Base-by-base conservation (phyloP, 2,113 vertebrate genomes). In the Lipophrys pholis region DNA sequence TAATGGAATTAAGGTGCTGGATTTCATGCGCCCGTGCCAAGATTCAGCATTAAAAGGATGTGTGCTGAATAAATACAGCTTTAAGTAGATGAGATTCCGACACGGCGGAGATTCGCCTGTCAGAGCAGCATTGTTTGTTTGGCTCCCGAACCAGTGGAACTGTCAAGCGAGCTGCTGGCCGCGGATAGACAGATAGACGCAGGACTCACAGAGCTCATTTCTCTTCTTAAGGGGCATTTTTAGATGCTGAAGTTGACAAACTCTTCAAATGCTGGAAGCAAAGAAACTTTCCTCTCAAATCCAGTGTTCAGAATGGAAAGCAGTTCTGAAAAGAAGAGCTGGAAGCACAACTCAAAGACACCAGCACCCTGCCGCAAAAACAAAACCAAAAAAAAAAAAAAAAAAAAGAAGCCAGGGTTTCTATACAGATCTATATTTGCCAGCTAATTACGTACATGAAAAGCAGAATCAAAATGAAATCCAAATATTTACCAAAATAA, bases 1-100 rank as follows among this genome's bases (percentile, higher is more conserved):
- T 92, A 92, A 91, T 93, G 90, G 91, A 93, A 93, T 93, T 91
- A 90, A 92, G 92, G 90, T 90, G 90, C 83, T 87, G 83, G 85
- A 83, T 92, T 92, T 92, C 89, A 91, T 81, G 89, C 84, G 7
- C 69, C 49, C 68, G 71, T 92, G 90, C 91, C 90, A 92, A 90
- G 88, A 89, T 81, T 84, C 79, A 65, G 86, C 87, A 91, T 92
- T 92, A 91, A 91, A 91, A 85, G 87, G 89, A 89, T 89, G 87
- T 81, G 87, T 75, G 73, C 78, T 89, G 87, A 92, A 92, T 90
- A 89, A 92, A 90, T 88, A 83, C 89, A 65, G 78, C 90, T 83
- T 87, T 84, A 91, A 92, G 89, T 81, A 87, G 90, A 90, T 89
- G 87, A 89, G 88, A 90, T 87, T 89, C 79, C 66, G 74, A 89